Evolutionary conservation across 2,888 invertebrate genomes (phyloP).

Genomic region (Blastobasis lacticolella): DNA sequence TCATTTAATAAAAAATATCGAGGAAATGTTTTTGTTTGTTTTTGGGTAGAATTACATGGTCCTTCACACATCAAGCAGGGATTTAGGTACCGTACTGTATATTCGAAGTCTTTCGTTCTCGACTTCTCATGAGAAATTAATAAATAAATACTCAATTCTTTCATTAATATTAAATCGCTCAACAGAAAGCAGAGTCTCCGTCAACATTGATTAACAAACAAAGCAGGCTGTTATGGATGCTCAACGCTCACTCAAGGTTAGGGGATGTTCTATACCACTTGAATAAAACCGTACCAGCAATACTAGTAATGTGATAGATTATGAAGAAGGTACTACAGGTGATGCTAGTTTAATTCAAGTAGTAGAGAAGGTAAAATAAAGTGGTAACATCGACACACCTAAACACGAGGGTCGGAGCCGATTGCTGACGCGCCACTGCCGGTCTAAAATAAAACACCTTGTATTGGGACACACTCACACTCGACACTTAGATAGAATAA

Average conservation of each 20-base stretch:
- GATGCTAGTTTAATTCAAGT: slow-evolving; percentile 36
- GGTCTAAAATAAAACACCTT: slow-evolving; percentile 73
- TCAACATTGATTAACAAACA: slow-evolving; percentile 31
- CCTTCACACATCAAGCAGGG: no score
- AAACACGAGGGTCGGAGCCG: slow-evolving; percentile 73
- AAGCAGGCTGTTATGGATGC: slow-evolving; percentile 44
- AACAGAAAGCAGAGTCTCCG: slow-evolving; percentile 57
- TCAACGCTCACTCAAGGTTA: slow-evolving; percentile 22
- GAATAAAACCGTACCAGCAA: slow-evolving; percentile 23
- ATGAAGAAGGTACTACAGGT: not conserved
- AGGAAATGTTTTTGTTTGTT: no score
- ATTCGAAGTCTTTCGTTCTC: no score
- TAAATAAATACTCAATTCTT: no score
- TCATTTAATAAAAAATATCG: no score
- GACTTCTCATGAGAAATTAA: no score
- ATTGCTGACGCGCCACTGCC: slow-evolving; percentile 74
- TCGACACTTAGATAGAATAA: slow-evolving; percentile 15
- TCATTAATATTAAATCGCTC: slow-evolving; percentile 3
- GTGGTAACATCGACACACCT: slow-evolving; percentile 74
- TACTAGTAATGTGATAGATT: slow-evolving; percentile 14
- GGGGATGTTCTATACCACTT: slow-evolving; percentile 46
- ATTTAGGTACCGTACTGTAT: no score
- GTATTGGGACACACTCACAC: slow-evolving; percentile 55
- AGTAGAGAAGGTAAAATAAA: slow-evolving; percentile 42
- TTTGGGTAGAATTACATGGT: no score